phyloP scores from a whole-genome alignment of 2,888 invertebrate species.

The Hirtodrosophila duncani region DNA sequence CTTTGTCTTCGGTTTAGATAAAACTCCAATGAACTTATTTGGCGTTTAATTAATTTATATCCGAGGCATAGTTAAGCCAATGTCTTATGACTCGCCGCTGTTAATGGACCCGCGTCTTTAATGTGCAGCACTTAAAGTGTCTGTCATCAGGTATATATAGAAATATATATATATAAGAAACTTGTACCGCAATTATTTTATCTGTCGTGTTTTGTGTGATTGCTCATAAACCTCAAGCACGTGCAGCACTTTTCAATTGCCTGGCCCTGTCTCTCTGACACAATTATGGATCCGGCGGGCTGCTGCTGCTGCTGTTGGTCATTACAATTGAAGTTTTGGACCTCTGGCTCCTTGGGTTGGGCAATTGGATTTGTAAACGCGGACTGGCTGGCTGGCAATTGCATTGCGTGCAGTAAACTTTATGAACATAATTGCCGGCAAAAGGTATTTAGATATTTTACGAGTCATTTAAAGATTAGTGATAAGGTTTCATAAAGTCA shows the following conservation, averaged over 20 bases:
- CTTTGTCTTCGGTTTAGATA: too few species aligned
- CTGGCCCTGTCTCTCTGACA: conserved; percentile 50
- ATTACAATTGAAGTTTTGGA: conserved; percentile 3
- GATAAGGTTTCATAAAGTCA: too few species aligned
- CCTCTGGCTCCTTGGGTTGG: conserved; percentile 28
- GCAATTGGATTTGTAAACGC: conserved; percentile 55
- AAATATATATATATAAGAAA: neutral
- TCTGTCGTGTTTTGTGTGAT: conserved; percentile 24
- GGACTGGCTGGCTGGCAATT: conserved; percentile 4
- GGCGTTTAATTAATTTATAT: too few species aligned
- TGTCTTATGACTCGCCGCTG: too few species aligned
- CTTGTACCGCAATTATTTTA: conserved; percentile 42
- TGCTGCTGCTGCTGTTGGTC: conserved; percentile 15
- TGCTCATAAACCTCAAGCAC: conserved; percentile 37
- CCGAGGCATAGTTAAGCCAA: too few species aligned
- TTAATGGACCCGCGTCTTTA: too few species aligned
- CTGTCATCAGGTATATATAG: neutral
- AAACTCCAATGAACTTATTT: too few species aligned
- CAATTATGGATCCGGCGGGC: conserved; percentile 40
- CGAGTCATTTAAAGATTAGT: conserved; percentile 1
- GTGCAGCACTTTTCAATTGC: conserved; percentile 50
- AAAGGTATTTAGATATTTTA: conserved; percentile 10
- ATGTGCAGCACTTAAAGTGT: too few species aligned
- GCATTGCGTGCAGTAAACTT: conserved; percentile 31
- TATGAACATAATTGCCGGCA: conserved; percentile 28